Percentiles rank a stretch among this genome's conserved stretches.
Evolutionary conservation across 2,797 vertebrate species (phyloP).

Genomic region (Vespertilio murinus): DNA sequence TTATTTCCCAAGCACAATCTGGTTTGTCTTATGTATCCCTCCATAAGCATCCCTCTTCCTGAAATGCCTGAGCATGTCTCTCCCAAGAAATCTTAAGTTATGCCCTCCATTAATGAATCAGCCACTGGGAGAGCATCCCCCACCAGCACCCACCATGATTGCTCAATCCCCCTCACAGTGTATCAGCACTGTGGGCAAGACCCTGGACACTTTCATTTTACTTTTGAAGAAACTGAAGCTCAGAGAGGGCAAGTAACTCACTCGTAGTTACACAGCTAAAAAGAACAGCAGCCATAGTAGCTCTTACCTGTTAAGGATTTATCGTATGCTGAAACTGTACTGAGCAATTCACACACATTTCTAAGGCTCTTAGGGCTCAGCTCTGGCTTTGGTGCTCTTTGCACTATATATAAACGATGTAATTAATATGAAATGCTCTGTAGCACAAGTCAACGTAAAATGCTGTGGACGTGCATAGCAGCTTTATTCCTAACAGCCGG

Average conservation of each 20-base stretch:
- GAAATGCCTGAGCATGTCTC: neutral
- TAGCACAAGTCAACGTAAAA: neutral
- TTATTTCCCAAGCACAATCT: neutral
- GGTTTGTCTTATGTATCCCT: neutral
- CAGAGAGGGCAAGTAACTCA: neutral
- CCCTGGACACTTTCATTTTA: neutral
- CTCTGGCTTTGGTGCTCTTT: neutral
- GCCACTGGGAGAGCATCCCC: neutral
- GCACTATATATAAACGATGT: neutral
- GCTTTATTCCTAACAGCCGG: neutral
- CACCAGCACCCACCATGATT: neutral
- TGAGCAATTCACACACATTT: neutral
- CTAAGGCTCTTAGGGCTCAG: neutral
- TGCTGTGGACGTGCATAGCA: neutral
- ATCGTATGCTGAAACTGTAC: neutral
- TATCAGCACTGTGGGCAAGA: neutral
- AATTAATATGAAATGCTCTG: neutral
- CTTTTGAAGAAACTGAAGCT: neutral
- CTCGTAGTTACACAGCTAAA: neutral
- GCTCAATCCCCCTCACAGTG: neutral
- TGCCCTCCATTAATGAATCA: neutral
- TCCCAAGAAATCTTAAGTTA: neutral
- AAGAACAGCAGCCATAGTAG: neutral
- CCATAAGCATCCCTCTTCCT: neutral
- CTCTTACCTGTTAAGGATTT: neutral